Conservation (phyloP, 2,797 vertebrate genomes). For the Rhabdophis nuchalis region DNA sequence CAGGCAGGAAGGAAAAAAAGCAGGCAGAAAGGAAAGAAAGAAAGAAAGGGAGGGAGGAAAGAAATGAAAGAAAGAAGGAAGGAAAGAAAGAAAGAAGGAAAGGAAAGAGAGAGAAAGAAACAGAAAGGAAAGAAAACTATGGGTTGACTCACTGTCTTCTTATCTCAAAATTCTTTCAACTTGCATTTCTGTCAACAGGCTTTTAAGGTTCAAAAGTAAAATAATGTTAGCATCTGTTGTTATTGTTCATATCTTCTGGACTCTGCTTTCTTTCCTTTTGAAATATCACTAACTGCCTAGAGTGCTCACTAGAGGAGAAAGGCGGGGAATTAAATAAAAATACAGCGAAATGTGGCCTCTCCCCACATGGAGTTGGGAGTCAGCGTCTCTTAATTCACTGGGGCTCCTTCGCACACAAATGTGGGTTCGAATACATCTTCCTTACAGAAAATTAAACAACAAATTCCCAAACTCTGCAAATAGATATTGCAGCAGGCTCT, state of each 20-base stretch:
- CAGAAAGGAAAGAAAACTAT: no score
- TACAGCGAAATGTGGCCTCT: not conserved
- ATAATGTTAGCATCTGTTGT: not conserved
- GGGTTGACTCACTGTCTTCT: not conserved
- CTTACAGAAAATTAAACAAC: not conserved
- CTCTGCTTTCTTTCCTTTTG: not conserved
- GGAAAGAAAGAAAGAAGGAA: not conserved
- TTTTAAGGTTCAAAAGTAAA: not conserved
- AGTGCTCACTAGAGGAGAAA: not conserved
- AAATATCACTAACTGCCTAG: not conserved
- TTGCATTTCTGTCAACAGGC: not conserved
- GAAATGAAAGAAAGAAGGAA: no score
- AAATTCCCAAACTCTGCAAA: not conserved
- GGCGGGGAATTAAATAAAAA: not conserved
- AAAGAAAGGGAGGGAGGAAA: not conserved
- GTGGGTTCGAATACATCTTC: not conserved
- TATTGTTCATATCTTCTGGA: not conserved
- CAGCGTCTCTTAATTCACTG: not conserved
- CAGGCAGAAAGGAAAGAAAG: rapidly evolving
- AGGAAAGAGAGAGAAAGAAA: not conserved
- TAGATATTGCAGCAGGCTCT: not conserved
- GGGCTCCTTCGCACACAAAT: not conserved
- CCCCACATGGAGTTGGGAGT: not conserved
- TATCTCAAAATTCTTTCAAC: not conserved
- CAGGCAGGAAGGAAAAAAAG: rapidly evolving